phyloP scores from a whole-genome alignment of 2,888 invertebrate genomes.

The Parasteatoda lunata region DNA sequence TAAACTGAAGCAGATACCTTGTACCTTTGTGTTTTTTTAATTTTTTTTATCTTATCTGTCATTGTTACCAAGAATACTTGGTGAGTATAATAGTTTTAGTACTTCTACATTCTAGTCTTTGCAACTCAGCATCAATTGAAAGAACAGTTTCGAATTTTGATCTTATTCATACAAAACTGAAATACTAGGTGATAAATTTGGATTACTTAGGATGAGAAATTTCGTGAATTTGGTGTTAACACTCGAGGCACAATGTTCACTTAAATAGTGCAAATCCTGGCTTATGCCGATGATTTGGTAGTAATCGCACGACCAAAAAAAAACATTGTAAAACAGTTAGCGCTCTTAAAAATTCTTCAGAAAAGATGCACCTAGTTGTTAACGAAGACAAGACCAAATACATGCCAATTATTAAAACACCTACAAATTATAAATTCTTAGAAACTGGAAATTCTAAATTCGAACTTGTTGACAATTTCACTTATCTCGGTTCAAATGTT shows the following conservation, averaged over 20 bases:
- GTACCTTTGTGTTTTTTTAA: too few relatives aligned
- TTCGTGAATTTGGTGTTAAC: background rate
- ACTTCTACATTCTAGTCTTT: too few relatives aligned
- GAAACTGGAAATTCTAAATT: background rate
- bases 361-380: background rate
- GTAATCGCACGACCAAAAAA: background rate
- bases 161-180: too few relatives aligned
- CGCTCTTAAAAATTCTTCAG: background rate
- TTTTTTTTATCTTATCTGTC: too few relatives aligned
- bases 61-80: too few relatives aligned
- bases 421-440: background rate
- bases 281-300: background rate
- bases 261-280: background rate
- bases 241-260: background rate
- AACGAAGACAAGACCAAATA: background rate
- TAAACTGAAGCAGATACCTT: too few relatives aligned
- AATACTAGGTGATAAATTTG: too few relatives aligned
- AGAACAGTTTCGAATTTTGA: too few relatives aligned
- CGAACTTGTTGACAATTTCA: background rate
- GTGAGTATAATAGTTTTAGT: too few relatives aligned
- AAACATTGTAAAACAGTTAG: background rate
- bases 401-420: background rate
- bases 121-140: too few relatives aligned
- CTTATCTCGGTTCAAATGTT: background rate
- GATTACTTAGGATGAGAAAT: background rate